Percentiles rank a stretch among this genome's conserved stretches.
Conservation (phyloP, 2,113 vertebrate species). For the Empidonax traillii region DNA sequence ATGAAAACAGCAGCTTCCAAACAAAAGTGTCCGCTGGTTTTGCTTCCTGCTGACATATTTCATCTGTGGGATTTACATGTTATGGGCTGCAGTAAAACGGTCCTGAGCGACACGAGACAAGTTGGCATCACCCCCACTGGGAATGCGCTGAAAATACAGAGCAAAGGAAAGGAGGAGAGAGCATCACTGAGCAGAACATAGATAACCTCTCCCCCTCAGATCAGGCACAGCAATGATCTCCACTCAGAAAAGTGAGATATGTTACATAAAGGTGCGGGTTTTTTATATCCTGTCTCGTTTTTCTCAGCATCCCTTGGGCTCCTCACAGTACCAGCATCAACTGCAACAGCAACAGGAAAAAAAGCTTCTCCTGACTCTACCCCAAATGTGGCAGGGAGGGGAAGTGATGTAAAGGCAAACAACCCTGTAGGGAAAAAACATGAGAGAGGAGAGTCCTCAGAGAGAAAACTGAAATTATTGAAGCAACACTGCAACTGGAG, state of each 20-base stretch:
- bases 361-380: background rate
- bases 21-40: background rate
- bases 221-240: background rate
- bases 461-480: background rate
- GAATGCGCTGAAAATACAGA: background rate
- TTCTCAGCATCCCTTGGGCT: background rate
- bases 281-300: background rate
- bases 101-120: background rate
- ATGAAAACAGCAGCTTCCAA: background rate
- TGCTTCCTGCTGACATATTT: background rate
- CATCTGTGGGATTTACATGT: background rate
- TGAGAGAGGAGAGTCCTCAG: background rate
- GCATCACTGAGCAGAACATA: background rate
- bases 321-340: background rate
- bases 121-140: background rate
- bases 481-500: background rate
- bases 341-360: background rate
- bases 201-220: background rate
- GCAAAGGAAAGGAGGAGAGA: background rate
- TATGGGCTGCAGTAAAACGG: background rate
- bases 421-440: background rate
- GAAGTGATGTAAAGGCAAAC: background rate
- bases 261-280: background rate
- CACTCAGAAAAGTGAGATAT: background rate
- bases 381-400: background rate